phyloP scores from a whole-genome alignment of 1,140 invertebrate species.

The Drosophila lacteicornis region DNA sequence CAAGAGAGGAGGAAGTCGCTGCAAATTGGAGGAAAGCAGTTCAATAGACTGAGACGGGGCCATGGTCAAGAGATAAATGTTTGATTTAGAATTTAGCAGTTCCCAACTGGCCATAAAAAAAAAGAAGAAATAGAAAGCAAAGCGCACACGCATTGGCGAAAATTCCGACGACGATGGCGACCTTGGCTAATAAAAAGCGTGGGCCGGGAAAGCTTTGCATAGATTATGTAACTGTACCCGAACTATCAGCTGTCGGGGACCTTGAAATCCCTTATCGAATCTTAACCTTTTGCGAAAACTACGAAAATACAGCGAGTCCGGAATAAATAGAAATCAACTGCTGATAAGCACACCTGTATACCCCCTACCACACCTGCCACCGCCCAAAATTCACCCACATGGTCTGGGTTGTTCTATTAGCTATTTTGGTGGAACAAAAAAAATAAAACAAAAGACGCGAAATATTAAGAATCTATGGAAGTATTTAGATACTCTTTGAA shows the following conservation, averaged over 20 bases:
- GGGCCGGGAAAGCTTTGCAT: slow-evolving; percentile 38
- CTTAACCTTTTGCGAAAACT: slow-evolving; percentile 82
- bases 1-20: slow-evolving; percentile 15
- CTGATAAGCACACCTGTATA: slow-evolving; percentile 36
- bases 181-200: slow-evolving; percentile 77
- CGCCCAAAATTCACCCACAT: slow-evolving; percentile 3
- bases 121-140: slow-evolving; percentile 3
- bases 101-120: slow-evolving; percentile 21
- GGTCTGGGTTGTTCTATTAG: slow-evolving; percentile 5
- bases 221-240: slow-evolving; percentile 67
- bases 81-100: slow-evolving; percentile 52
- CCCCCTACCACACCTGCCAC: neutral
- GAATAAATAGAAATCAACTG: slow-evolving; percentile 46
- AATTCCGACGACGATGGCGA: slow-evolving; percentile 48
- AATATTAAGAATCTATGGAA: neutral
- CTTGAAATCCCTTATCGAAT: slow-evolving; percentile 81
- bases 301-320: slow-evolving; percentile 57
- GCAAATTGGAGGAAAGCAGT: slow-evolving; percentile 30
- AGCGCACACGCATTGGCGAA: slow-evolving; percentile 24
- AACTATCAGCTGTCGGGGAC: slow-evolving; percentile 56
- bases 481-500: slow-evolving; percentile 1
- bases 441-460: neutral
- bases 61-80: slow-evolving; percentile 51
- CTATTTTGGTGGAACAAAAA: slow-evolving; percentile 23
- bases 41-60: slow-evolving; percentile 47